Evolutionary conservation across 2,888 invertebrate genomes (phyloP).

Genomic region (Acronicta leporina): DNA sequence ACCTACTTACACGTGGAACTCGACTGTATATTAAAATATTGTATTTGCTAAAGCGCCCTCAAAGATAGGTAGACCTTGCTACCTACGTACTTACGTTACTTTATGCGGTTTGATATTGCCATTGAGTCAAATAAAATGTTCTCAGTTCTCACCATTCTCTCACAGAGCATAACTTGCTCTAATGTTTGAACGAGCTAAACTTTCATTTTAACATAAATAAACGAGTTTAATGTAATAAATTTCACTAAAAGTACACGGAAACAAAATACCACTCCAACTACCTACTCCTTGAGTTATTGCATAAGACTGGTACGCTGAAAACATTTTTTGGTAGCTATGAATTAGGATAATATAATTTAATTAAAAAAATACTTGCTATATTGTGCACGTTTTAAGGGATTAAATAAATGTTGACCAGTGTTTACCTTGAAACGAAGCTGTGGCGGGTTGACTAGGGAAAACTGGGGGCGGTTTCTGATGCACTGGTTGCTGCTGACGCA

Average conservation of each 20-base stretch:
- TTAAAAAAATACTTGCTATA: slow-evolving; percentile 1
- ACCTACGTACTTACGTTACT: slow-evolving; percentile 31
- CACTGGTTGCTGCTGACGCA: slow-evolving; percentile 93
- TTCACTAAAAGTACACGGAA: slow-evolving; percentile 40
- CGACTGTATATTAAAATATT: slow-evolving; percentile 42
- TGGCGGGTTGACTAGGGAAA: slow-evolving; percentile 94
- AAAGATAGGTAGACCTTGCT: slow-evolving; percentile 37
- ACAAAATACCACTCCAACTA: slow-evolving; percentile 43
- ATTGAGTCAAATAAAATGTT: slow-evolving; percentile 45
- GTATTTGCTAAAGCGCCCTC: slow-evolving; percentile 60
- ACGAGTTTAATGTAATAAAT: slow-evolving; percentile 34
- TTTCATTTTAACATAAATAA: slow-evolving; percentile 34
- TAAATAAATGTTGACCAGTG: background rate
- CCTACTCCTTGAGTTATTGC: slow-evolving; percentile 29
- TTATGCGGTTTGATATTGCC: slow-evolving; percentile 70
- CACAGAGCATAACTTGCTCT: slow-evolving; percentile 23
- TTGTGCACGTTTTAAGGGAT: background rate
- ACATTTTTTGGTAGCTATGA: slow-evolving; percentile 1
- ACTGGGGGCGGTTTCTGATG: slow-evolving; percentile 93
- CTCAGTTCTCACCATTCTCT: slow-evolving; percentile 31
- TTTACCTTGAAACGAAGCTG: slow-evolving; percentile 91
- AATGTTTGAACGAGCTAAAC: slow-evolving; percentile 29
- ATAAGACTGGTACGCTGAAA: slow-evolving; percentile 1
- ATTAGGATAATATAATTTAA: background rate
- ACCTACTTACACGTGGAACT: slow-evolving; percentile 56